Base-by-base conservation (phyloP, 2,888 invertebrate genomes). In the Scrobipalpa atriplicella region DNA sequence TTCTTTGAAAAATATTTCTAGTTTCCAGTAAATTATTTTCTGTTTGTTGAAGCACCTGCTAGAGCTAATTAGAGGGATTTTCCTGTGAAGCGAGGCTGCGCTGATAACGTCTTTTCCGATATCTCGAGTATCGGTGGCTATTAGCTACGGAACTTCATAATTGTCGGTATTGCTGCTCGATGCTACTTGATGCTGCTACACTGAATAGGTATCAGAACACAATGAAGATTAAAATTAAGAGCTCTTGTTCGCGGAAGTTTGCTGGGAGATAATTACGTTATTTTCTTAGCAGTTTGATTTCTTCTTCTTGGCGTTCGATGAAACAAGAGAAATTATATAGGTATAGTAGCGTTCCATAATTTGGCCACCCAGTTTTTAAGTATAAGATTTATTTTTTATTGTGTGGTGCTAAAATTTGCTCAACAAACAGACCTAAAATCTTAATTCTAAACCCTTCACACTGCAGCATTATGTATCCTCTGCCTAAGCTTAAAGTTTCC, bases 41-140 rank as follows among this genome's bases (percentile, higher is more conserved):
- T 21, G 21, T 18, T 52, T 21, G 19, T 1, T 11, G 54, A 19
- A 54, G 18, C 54, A 54, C 54, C 54, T 56, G 21, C 13, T 11
- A 13, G 21, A 21, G 54, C 54, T 56, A 56, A 56, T 56, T 56
- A 56, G 7, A 21, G 21, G 29, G 54, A 56, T 56, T 56, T 56
- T 56, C 54, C 21, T 29, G 19, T 6, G 54, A 56, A 56, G 54
- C 54, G 54, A 29, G 54, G 29, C 21, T 56, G 54, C 54, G 19
- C 54, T 19, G 21, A 21, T 29, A 56, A 56, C 19, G 21, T 56
- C 54, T 56, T 56, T 56, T 56, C 54, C 54, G 54, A 56, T 56
- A 56, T 19, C 54, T 56, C 13, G 54, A 56, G 54, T 11, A 29
- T 21, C 54, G 54, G 13, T 7, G 7, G 47, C 7, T 47, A 47